phyloP scores from a whole-genome alignment of 2,888 invertebrate genomes.

The Caenorhabditis plicata region DNA sequence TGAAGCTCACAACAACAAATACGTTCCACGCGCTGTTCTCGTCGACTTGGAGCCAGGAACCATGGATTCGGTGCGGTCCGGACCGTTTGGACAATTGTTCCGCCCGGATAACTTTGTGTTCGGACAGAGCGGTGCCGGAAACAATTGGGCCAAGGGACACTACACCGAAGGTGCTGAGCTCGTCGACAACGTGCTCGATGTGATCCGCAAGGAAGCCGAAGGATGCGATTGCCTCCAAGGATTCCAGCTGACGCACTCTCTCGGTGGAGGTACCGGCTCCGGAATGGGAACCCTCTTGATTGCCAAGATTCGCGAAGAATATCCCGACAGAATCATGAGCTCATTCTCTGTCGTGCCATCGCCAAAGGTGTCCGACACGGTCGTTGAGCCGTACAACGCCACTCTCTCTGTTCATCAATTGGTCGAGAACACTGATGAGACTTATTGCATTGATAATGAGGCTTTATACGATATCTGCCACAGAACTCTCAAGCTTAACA shows the following conservation, averaged over 20 bases:
- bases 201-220: slow-evolving; percentile 78
- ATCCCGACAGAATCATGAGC: slow-evolving; percentile 96
- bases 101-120: slow-evolving; percentile 91
- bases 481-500: slow-evolving; percentile 70
- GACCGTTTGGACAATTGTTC: slow-evolving; percentile 89
- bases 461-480: slow-evolving; percentile 71
- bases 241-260: slow-evolving; percentile 82
- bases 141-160: slow-evolving; percentile 85
- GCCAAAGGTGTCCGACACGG: slow-evolving; percentile 75
- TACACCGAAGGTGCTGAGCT: slow-evolving; percentile 82
- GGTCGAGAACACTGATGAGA: slow-evolving; percentile 62
- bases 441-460: slow-evolving; percentile 70
- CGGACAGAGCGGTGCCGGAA: slow-evolving; percentile 79
- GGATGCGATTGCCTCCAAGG: slow-evolving; percentile 86
- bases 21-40: slow-evolving; percentile 88
- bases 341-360: slow-evolving; percentile 90
- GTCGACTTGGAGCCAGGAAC: slow-evolving; percentile 95
- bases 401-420: slow-evolving; percentile 70
- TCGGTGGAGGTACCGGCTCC: slow-evolving; percentile 83
- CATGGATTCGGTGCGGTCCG: slow-evolving; percentile 92
- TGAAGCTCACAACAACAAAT: slow-evolving; percentile 75
- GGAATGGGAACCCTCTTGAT: slow-evolving; percentile 87
- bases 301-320: slow-evolving; percentile 93
- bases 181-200: slow-evolving; percentile 72
- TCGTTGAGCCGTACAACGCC: slow-evolving; percentile 74